Evolutionary conservation across 92 coral and sea anemone species (phyloP).

Genomic region (Umimayanthus chanpuru): DNA sequence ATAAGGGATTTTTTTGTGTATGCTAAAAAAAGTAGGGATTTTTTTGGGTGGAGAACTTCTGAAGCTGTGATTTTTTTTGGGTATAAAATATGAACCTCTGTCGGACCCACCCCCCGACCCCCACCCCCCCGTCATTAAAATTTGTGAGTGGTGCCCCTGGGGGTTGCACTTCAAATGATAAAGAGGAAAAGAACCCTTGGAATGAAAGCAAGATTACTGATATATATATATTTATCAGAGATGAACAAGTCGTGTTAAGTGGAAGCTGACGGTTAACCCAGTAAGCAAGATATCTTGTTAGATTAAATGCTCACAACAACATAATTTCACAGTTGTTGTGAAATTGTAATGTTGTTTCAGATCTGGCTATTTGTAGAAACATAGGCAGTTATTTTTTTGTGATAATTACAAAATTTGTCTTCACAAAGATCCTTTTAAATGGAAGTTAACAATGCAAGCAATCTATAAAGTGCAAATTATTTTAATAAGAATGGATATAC

Average conservation of each 20-base stretch:
- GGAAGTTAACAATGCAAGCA: not conserved
- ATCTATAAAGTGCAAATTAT: not conserved
- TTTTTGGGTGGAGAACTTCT: too few relatives aligned
- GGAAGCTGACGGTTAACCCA: not conserved
- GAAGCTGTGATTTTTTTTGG: too few relatives aligned
- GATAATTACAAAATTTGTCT: not conserved
- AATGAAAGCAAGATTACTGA: not conserved
- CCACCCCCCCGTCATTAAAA: too few relatives aligned
- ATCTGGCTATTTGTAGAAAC: not conserved
- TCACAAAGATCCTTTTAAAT: not conserved
- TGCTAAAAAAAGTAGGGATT: too few relatives aligned
- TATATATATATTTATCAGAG: too few relatives aligned
- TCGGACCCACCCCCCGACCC: too few relatives aligned
- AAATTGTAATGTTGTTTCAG: not conserved
- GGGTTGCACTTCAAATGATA: not conserved
- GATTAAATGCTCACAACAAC: not conserved
- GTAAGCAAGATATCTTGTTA: not conserved
- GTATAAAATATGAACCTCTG: too few relatives aligned
- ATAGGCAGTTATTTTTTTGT: not conserved
- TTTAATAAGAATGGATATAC: too few relatives aligned
- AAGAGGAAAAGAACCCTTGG: not conserved
- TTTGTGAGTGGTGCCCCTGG: too few relatives aligned
- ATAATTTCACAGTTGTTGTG: too few relatives aligned
- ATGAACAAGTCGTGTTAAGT: not conserved
- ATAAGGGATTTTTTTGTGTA: too few relatives aligned